A percentile compares a stretch with the other conserved stretches of the same genome.
Evolutionary conservation across 2,888 invertebrate species (phyloP).

Genomic region (Caenorhabditis parvicauda): DNA sequence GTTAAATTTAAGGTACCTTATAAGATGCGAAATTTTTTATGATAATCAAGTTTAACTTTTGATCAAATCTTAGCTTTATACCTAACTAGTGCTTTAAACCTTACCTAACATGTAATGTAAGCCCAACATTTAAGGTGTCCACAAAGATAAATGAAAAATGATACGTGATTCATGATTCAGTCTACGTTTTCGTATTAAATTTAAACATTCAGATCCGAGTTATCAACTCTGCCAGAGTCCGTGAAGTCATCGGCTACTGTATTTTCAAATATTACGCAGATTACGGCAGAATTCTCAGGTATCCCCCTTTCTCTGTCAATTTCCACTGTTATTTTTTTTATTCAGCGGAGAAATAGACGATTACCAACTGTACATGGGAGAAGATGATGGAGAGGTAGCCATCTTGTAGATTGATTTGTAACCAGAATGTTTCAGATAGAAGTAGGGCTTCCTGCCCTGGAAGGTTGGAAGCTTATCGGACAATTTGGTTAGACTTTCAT

Average conservation of each 20-base stretch:
- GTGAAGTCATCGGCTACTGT: slow-evolving; percentile 28
- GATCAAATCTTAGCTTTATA: too few species aligned
- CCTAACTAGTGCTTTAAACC: too few species aligned
- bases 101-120: neutral
- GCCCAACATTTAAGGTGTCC: too few species aligned
- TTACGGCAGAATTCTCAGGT: neutral
- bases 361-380: slow-evolving; percentile 37
- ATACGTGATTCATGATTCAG: too few species aligned
- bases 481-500: slow-evolving; percentile 34
- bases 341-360: slow-evolving; percentile 30
- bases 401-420: neutral
- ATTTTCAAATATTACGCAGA: slow-evolving; percentile 12
- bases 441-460: slow-evolving; percentile 33
- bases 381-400: slow-evolving; percentile 33
- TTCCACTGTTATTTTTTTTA: neutral
- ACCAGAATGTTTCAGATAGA: slow-evolving; percentile 16
- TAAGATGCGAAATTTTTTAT: too few species aligned
- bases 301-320: neutral
- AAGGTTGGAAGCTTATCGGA: slow-evolving; percentile 31
- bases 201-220: slow-evolving; percentile 22
- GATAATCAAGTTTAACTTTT: too few species aligned
- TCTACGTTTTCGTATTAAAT: too few species aligned
- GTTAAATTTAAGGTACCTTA: too few species aligned
- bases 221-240: slow-evolving; percentile 15
- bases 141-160: too few species aligned